Base-by-base conservation (phyloP, 2,797 vertebrate genomes). In the Gallinago nigripennis region DNA sequence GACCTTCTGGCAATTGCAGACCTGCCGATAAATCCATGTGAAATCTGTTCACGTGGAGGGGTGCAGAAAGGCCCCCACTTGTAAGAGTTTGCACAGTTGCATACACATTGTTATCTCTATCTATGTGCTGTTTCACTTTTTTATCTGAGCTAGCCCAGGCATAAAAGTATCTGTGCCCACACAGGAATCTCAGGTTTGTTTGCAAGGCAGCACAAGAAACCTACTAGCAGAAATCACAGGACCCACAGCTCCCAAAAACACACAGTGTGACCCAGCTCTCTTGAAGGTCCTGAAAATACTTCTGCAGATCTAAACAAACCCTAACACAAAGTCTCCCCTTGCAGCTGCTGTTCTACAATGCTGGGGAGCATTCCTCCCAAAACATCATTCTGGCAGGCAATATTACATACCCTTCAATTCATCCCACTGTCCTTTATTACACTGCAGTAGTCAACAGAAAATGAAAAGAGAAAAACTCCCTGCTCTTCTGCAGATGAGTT, bases 381-480 rank as follows among this genome's bases (percentile, higher is more conserved):
- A 69, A n/a, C 19, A 69, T 65, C 66, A 39, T 88, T 46, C 57
- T 56, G 37, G 70, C 35, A 76, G 63, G 41, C 28, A 73, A 43
- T 0, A 1, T 50, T 65, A 76, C 0, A 0, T 58, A 27, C 39
- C 43, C 81, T 60, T 48, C 56, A 90, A 57, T 60, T 82, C 56
- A 70, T 58, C 70, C 20, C 0, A 0, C 82, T 51, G 72, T 31
- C 72, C 69, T 86, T 84, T 82, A 84, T 30, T 70, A n/a, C 1
- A 2, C 53, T 0, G 1, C 68, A 71, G 60, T 27, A 31, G 50
- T 57, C 82, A 85, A 81, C 0, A 90, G 86, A 61, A 83, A 79
- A 94, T 0, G 7, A 19, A 43, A 68, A 65, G 24, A 83, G 30
- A 28, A 77, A 56, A 90, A 54, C 37, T 81, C 68, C 33, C 33